Conservation (phyloP, 53 echinoderm and acorn worm genomes). For the Paelopatides confundens region DNA sequence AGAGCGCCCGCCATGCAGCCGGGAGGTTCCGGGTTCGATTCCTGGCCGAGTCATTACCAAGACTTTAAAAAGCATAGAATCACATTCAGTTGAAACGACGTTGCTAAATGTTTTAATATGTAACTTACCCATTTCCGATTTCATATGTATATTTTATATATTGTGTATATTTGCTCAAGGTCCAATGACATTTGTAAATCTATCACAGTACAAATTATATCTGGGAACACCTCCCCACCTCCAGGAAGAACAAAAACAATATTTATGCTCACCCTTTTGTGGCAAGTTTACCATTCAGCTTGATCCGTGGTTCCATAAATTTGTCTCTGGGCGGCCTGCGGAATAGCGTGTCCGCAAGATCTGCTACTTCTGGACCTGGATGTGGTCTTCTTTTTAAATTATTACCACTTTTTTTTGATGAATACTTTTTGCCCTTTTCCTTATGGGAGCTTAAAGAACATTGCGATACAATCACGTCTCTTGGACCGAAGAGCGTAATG, state of each 20-base stretch:
- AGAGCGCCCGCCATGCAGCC: too few relatives aligned
- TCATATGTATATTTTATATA: too few relatives aligned
- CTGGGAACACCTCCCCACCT: too few relatives aligned
- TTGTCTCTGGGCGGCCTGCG: constrained; percentile 20
- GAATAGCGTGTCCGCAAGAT: constrained; percentile 19
- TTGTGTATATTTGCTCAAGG: too few relatives aligned
- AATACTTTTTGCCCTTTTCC: constrained; percentile 22
- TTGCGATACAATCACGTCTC: constrained; percentile 58
- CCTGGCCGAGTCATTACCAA: too few relatives aligned
- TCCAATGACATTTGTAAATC: too few relatives aligned
- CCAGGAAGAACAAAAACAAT: background rate
- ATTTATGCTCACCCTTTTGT: constrained; percentile 10
- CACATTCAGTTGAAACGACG: too few relatives aligned
- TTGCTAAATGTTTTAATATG: too few relatives aligned
- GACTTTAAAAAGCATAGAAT: too few relatives aligned
- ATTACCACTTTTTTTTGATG: background rate
- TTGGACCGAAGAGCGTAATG: constrained; percentile 69
- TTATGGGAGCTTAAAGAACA: constrained; percentile 33
- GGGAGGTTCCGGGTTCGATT: too few relatives aligned
- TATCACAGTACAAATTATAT: too few relatives aligned
- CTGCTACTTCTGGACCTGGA: background rate
- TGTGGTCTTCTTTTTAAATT: constrained; percentile 17
- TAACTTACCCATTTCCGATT: too few relatives aligned
- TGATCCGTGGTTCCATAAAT: constrained; percentile 19
- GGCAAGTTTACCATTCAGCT: constrained; percentile 15